Conservation (phyloP, 2,888 invertebrate species). For the Drosophila putrida region DNA sequence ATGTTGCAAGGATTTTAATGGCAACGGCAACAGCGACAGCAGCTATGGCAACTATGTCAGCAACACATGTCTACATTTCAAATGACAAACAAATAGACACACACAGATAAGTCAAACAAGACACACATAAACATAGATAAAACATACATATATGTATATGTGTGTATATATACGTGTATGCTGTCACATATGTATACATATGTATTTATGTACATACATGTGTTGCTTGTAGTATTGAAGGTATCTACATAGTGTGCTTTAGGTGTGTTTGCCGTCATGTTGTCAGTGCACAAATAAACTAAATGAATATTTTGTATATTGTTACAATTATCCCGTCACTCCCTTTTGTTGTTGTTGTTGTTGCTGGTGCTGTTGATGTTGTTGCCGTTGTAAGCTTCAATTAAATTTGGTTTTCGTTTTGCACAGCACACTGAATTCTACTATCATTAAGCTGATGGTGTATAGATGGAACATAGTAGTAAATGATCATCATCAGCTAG, state of each 20-base stretch:
- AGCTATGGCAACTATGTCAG: conserved; percentile 45
- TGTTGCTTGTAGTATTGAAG: conserved; percentile 4
- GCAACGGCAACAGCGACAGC: conserved; percentile 29
- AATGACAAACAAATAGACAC: conserved; percentile 60
- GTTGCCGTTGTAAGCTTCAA: conserved; percentile 17
- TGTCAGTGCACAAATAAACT: conserved; percentile 59
- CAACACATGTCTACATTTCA: conserved; percentile 68
- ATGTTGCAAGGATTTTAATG: conserved; percentile 78
- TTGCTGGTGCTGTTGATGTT: conserved; percentile 1
- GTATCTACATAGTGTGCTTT: conserved; percentile 16
- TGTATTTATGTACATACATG: not conserved
- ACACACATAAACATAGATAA: conserved; percentile 50
- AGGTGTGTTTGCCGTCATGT: conserved; percentile 43
- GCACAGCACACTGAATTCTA: not conserved
- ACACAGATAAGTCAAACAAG: conserved; percentile 40
- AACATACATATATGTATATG: conserved; percentile 15
- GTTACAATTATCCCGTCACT: conserved; percentile 69
- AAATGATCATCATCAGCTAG: conserved; percentile 1
- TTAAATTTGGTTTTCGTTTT: not conserved
- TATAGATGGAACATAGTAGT: not conserved
- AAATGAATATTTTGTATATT: conserved; percentile 69
- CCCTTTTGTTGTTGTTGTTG: not conserved
- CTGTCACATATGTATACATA: not conserved
- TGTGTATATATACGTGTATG: not conserved
- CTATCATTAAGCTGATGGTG: not conserved